phyloP scores from a whole-genome alignment of 2,113 vertebrate species.

The Saguinus midas region DNA sequence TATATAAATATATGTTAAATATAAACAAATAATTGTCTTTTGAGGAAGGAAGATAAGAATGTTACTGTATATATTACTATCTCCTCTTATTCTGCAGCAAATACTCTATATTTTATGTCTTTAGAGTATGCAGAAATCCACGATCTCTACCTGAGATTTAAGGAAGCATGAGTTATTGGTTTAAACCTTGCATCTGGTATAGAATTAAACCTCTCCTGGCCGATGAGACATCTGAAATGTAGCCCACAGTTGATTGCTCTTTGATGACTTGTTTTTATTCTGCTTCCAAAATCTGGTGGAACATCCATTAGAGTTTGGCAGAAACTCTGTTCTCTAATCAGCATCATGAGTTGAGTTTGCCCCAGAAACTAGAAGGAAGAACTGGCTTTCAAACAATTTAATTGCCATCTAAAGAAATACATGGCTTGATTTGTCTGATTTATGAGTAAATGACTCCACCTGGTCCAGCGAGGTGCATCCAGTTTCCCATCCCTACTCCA shows the following conservation, averaged over 20 bases:
- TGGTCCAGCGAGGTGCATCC: not conserved
- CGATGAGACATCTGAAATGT: not conserved
- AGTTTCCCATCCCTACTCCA: not conserved
- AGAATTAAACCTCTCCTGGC: not conserved
- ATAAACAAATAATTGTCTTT: not conserved
- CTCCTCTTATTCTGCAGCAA: not conserved
- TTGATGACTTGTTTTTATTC: constrained; percentile 41
- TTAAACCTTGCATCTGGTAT: not conserved
- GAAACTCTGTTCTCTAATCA: not conserved
- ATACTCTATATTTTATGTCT: not conserved
- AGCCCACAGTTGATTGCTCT: not conserved
- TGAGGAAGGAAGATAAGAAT: not conserved
- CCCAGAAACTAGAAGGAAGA: not conserved
- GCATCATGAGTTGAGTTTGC: not conserved
- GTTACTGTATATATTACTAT: not conserved
- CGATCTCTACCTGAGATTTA: not conserved
- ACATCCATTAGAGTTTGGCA: not conserved
- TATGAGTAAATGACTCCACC: not conserved
- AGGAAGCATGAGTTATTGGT: not conserved
- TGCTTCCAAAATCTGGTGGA: not conserved
- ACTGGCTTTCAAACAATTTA: constrained; percentile 29
- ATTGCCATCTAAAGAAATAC: not conserved
- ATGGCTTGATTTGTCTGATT: not conserved
- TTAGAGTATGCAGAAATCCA: not conserved
- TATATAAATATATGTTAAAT: constrained; percentile 8